Evolutionary conservation across 2,888 invertebrate species (phyloP).

Genomic region (Oscheius sp.): DNA sequence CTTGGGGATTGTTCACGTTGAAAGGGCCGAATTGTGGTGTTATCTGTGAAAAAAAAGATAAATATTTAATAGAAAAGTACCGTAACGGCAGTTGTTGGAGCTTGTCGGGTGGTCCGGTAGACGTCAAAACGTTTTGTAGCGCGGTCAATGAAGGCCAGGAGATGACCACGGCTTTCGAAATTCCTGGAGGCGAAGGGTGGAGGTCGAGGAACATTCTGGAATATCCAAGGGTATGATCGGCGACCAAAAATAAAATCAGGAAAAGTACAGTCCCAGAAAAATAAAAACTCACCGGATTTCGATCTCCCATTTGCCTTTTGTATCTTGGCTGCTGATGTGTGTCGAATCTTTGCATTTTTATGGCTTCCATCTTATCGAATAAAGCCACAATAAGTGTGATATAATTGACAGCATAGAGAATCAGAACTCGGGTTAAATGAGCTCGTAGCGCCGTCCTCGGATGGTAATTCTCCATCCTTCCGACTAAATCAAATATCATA

Average conservation of each 20-base stretch:
- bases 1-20: conserved; percentile 68
- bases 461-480: conserved; percentile 88
- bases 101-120: conserved; percentile 45
- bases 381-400: conserved; percentile 91
- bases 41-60: conserved; percentile 37
- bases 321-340: conserved; percentile 17
- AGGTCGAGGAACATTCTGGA: conserved; percentile 55
- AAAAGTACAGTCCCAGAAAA: no score
- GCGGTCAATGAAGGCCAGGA: conserved; percentile 55
- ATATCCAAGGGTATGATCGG: no score
- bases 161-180: conserved; percentile 56
- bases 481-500: conserved; percentile 85
- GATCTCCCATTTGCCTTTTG: conserved; percentile 54
- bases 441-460: conserved; percentile 89
- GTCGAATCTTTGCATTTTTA: conserved; percentile 36
- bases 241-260: no score
- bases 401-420: conserved; percentile 90
- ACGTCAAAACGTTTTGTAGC: conserved; percentile 45
- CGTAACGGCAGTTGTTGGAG: conserved; percentile 46
- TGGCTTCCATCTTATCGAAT: conserved; percentile 83
- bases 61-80: conserved; percentile 27
- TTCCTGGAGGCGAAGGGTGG: conserved; percentile 58
- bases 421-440: conserved; percentile 92
- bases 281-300: conserved; percentile 45
- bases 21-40: conserved; percentile 70